Conservation (phyloP, 2,888 invertebrate genomes). For the Villa cingulata region DNA sequence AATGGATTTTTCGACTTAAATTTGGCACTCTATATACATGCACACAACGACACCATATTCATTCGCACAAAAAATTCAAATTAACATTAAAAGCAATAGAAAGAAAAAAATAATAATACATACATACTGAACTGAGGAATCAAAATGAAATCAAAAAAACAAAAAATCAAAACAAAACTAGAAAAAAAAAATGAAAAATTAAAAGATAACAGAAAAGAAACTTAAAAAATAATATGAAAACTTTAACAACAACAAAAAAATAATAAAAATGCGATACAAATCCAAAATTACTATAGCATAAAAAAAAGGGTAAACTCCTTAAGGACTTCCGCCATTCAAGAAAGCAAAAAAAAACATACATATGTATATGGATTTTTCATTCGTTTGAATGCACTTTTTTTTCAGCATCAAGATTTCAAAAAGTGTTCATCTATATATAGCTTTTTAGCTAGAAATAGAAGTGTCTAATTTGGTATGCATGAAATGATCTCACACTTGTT, state of each 20-base stretch:
- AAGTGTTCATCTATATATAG: no score
- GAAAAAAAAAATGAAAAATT: no score
- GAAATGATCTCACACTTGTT: conserved; percentile 11
- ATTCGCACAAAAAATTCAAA: neutral
- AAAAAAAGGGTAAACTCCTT: neutral
- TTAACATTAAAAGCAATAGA: neutral
- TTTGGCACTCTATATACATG: neutral
- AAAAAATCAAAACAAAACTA: neutral
- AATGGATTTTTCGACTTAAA: neutral
- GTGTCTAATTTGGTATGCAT: conserved; percentile 17
- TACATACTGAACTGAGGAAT: no score
- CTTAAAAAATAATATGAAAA: no score
- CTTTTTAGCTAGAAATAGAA: neutral
- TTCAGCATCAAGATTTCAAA: neutral
- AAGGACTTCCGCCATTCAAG: conserved; percentile 2
- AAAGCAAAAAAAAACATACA: no score
- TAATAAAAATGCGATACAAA: neutral
- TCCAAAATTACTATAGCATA: neutral
- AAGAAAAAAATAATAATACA: neutral
- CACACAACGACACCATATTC: neutral
- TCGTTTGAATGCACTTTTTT: conserved; percentile 1
- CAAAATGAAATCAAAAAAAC: neutral
- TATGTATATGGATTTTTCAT: neutral
- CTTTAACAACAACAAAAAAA: conserved; percentile 3
- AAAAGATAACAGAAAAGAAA: no score